Evolutionary conservation across 2,797 vertebrate species (phyloP).

Genomic region (Phrynocephalus vlangalii): DNA sequence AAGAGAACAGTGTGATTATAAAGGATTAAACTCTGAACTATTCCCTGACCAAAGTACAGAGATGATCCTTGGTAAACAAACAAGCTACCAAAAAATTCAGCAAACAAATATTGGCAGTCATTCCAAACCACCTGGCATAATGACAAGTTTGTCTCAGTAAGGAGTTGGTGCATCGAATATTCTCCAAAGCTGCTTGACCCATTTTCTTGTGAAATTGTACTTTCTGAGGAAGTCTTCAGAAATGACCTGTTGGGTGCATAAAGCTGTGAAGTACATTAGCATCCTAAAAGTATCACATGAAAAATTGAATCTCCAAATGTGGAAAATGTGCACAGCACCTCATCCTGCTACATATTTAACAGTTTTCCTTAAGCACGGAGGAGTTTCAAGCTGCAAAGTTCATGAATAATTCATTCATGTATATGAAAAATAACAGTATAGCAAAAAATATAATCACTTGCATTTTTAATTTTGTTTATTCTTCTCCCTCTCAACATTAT

Average conservation of each 20-base stretch:
- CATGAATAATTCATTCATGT: constrained; percentile 68
- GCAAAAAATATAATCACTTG: constrained; percentile 50
- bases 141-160: constrained; percentile 6
- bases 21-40: not conserved
- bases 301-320: constrained; percentile 57
- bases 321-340: constrained; percentile 56
- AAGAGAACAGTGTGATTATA: not conserved
- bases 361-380: constrained; percentile 51
- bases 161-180: constrained; percentile 34
- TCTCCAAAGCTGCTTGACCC: constrained; percentile 37
- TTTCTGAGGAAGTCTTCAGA: constrained; percentile 50
- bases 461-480: constrained; percentile 51
- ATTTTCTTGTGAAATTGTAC: constrained; percentile 44
- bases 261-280: constrained; percentile 67
- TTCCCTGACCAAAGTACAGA: too few species aligned
- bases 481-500: constrained; percentile 10
- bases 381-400: constrained; percentile 52
- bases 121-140: not conserved
- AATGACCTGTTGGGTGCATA: constrained; percentile 43
- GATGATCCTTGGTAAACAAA: not conserved
- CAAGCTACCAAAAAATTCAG: not conserved
- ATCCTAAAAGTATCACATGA: constrained; percentile 54
- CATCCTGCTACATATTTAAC: constrained; percentile 64
- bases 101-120: not conserved
- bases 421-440: constrained; percentile 61